phyloP scores from a whole-genome alignment of 2,888 invertebrate species.

The Ophion slaviceki region DNA sequence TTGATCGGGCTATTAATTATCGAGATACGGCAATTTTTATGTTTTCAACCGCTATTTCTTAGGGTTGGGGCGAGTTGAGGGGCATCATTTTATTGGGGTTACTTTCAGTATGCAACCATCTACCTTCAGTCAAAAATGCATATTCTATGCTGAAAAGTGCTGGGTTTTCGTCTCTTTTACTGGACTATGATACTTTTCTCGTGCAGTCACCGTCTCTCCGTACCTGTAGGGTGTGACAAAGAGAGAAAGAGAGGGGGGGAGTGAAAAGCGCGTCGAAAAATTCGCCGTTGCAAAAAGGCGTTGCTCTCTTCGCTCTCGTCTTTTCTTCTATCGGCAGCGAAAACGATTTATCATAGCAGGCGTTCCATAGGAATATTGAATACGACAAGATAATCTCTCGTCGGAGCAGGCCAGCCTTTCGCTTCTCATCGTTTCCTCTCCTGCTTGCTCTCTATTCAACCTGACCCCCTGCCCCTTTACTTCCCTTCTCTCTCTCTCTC shows the following conservation, averaged over 20 bases:
- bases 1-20: no score
- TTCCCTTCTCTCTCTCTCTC: slow-evolving; percentile 22
- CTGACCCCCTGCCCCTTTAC: slow-evolving; percentile 35
- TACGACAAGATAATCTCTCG: slow-evolving; percentile 84
- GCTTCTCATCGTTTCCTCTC: slow-evolving; percentile 49
- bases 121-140: no score
- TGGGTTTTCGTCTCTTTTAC: no score
- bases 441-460: slow-evolving; percentile 20
- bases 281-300: slow-evolving; percentile 54
- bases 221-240: background rate
- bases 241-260: background rate
- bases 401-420: slow-evolving; percentile 62
- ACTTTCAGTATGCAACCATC: no score
- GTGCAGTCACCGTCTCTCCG: slow-evolving; percentile 14
- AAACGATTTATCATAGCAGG: slow-evolving; percentile 82
- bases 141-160: no score
- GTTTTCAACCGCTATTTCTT: no score
- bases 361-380: slow-evolving; percentile 84
- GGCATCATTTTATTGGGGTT: no score
- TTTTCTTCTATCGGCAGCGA: slow-evolving; percentile 76
- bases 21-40: no score
- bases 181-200: slow-evolving; percentile 6
- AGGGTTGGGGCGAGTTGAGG: no score
- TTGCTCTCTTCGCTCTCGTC: slow-evolving; percentile 50
- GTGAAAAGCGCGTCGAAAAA: background rate